Evolutionary conservation across 2,888 invertebrate genomes (phyloP).

Genomic region (Onthophagus sagittarius): DNA sequence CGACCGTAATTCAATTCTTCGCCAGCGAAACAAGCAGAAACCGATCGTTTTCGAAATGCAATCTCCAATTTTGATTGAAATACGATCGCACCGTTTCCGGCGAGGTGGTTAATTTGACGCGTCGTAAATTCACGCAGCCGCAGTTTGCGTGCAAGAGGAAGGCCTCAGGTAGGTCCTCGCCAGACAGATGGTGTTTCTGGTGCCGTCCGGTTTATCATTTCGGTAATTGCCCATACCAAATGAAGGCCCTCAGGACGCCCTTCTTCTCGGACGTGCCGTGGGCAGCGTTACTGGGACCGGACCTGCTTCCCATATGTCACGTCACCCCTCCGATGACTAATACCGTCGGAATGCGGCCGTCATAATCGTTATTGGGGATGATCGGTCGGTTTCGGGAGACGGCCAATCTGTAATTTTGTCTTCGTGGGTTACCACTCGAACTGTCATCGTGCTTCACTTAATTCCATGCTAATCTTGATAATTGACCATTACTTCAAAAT

Average conservation of each 20-base stretch:
- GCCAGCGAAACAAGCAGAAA: not conserved
- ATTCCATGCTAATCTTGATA: not conserved
- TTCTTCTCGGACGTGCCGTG: not conserved
- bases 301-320: conserved; percentile 13
- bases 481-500: no score
- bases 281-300: not conserved
- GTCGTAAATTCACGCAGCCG: not conserved
- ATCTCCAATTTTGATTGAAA: not conserved
- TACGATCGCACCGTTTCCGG: not conserved
- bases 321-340: conserved; percentile 1
- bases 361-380: not conserved
- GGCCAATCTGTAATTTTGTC: not conserved
- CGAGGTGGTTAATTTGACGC: conserved; percentile 4
- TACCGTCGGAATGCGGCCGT: conserved; percentile 2
- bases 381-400: not conserved
- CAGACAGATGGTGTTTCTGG: not conserved
- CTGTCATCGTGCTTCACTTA: not conserved
- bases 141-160: conserved; percentile 5
- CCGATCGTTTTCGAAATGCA: not conserved
- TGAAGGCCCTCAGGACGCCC: not conserved
- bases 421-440: not conserved
- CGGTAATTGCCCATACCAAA: conserved; percentile 20
- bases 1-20: not conserved
- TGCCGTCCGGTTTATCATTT: conserved; percentile 21
- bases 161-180: conserved; percentile 1